Base-by-base conservation (phyloP, 23 tunicate species). In the Ciona savignyi region DNA sequence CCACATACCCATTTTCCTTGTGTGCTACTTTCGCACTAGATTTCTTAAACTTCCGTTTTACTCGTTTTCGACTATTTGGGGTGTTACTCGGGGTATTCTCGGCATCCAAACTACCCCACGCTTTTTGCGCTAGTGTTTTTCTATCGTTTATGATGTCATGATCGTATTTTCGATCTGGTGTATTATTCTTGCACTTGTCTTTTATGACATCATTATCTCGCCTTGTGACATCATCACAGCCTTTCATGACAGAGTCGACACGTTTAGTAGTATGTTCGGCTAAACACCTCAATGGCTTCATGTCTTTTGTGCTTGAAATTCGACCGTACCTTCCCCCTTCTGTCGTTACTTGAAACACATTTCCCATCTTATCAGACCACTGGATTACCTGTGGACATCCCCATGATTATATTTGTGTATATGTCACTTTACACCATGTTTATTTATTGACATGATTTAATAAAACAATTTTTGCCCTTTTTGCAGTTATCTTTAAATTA, bases 321-420 rank as follows among this genome's bases (percentile, higher is more conserved):
- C 35, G 67, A 2, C 83, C 83, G 69, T 79, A 79, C 23, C 60
- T 70, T 30, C 83, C 83, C 30, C 70, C 68, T 63, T 84, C 83
- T 15, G 74, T 23, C 1, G 73, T 78, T 26, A 84, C 90, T 65
- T 77, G 33, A 62, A 78, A 84, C 74, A 42, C 56, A 42, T 42
- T 42, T 6, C 56, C 56, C 56, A 42, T 9, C 56, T 42, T 42
- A 15, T 42, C 56, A 42, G 56, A 42, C 56, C 56, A 42, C 56
- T 42, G 11, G 9, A 42, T 42, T 15, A 42, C 56, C 56, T 42
- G 56, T 15, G 9, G 56, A 15, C 9, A 42, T n/a, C n/a, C n/a
- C n/a, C n/a, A n/a, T n/a, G n/a, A n/a, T n/a, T n/a, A n/a, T n/a
- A n/a, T n/a, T n/a, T n/a, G n/a, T n/a, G n/a, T n/a, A n/a, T n/a